Conservation (phyloP, 1,140 invertebrate species). For the Ylistrum balloti region DNA sequence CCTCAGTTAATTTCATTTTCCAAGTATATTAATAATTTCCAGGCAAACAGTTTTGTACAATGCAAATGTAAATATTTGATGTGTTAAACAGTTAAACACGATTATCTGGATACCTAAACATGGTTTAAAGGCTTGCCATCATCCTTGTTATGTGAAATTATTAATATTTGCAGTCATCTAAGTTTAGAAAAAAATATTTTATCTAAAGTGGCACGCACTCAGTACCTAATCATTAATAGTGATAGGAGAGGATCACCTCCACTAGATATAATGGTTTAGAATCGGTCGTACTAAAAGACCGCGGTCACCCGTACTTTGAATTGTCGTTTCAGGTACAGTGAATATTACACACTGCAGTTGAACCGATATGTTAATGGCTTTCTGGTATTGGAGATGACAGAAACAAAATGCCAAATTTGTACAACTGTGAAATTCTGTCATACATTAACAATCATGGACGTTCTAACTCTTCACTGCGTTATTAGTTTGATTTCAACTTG, state of each 20-base stretch:
- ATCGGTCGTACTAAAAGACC: not conserved
- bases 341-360: not conserved
- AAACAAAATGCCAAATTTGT: not conserved
- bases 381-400: not conserved
- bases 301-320: not conserved
- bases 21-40: too few species aligned
- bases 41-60: too few species aligned
- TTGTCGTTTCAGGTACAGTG: not conserved
- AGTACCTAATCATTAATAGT: too few species aligned
- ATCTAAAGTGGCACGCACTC: not conserved
- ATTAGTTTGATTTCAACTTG: slow-evolving; percentile 40
- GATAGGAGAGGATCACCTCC: not conserved
- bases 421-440: not conserved
- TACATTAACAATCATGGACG: not conserved
- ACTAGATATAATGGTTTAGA: not conserved
- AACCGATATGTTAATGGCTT: not conserved
- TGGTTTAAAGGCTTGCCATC: too few species aligned
- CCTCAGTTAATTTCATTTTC: too few species aligned
- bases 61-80: too few species aligned
- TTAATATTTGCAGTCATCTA: too few species aligned
- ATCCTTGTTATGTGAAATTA: too few species aligned
- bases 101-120: too few species aligned
- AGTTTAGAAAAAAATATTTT: too few species aligned
- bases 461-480: not conserved
- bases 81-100: too few species aligned